Base-by-base conservation (phyloP, 2,888 invertebrate genomes). In the Emmelina monodactyla region DNA sequence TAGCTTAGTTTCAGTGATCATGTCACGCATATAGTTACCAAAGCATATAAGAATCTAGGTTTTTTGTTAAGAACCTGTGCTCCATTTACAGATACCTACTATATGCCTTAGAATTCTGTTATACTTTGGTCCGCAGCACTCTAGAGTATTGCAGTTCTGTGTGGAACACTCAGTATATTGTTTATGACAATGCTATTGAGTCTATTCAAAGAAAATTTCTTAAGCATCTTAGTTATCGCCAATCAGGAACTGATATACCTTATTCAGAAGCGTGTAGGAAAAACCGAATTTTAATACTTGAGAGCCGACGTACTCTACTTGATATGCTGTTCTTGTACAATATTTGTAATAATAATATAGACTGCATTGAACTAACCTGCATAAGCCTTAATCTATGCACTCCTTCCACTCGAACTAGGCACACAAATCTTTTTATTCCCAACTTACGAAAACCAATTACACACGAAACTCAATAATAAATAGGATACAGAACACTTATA, bases 41-140 rank as follows among this genome's bases (percentile, higher is more conserved):
- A 29, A 14, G 28, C 32, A 1, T 32, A 31, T 11, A 22, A 12
- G 22, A 33, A 12, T 4, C 22, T 37, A 2, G 37, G 37, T 16
- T 32, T 37, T 28, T 13, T 37, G 7, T n/a, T 32, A 4, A 11
- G 33, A 2, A 13, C 14, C 5, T 25, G 22, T 33, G 28, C 11
- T 29, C 22, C 29, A 5, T 37, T 32, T 10, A 13, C 28, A 7
- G 30, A 34, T 7, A 4, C n/a, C n/a, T n/a, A n/a, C n/a, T n/a
- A n/a, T n/a, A n/a, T n/a, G n/a, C n/a, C n/a, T n/a, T n/a, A n/a
- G n/a, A n/a, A n/a, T n/a, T n/a, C n/a, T n/a, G n/a, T n/a, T n/a
- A n/a, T n/a, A n/a, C n/a, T n/a, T 34, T 22, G 10, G 35, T 35
- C 1, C 35, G 35, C 14, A 35, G 22, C 12, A 12, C 25, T 11